phyloP scores from a whole-genome alignment of 2,113 vertebrate species.

The Oryzias celebensis region DNA sequence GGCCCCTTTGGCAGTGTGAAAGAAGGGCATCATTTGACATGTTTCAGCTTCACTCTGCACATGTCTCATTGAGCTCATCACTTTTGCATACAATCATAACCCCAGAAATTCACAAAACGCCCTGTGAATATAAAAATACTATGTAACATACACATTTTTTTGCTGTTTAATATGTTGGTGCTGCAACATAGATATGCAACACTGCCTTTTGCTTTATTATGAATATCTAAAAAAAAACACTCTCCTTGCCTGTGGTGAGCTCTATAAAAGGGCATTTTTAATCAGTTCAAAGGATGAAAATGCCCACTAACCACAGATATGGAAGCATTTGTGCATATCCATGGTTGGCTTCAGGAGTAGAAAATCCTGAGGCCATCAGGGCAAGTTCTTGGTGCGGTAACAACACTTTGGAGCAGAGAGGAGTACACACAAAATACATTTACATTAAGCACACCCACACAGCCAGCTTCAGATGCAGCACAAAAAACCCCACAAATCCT shows the following conservation, averaged over 20 bases:
- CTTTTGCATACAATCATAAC: slow-evolving; percentile 38
- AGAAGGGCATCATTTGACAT: slow-evolving; percentile 45
- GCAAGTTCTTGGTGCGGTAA: slow-evolving; percentile 49
- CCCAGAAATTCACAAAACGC: slow-evolving; percentile 1
- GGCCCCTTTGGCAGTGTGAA: slow-evolving; percentile 29
- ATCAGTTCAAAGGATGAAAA: slow-evolving; percentile 64
- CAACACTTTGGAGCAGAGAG: slow-evolving; percentile 27
- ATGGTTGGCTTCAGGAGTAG: slow-evolving; percentile 71
- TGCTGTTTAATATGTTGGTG: background rate
- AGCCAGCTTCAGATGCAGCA: slow-evolving; percentile 23
- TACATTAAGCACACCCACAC: slow-evolving; percentile 12
- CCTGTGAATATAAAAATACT: background rate
- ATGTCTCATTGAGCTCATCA: slow-evolving; percentile 40
- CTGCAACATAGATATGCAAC: slow-evolving; percentile 2
- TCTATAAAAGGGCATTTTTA: slow-evolving; percentile 73
- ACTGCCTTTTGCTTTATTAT: slow-evolving; percentile 26
- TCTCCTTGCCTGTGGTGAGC: slow-evolving; percentile 46
- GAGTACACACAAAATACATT: slow-evolving; percentile 6
- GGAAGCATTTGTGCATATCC: slow-evolving; percentile 37
- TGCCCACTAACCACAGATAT: slow-evolving; percentile 53
- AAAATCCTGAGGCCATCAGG: slow-evolving; percentile 40
- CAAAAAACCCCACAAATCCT: slow-evolving; percentile 11
- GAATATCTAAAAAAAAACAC: slow-evolving; percentile 34
- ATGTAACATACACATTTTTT: slow-evolving; percentile 1
- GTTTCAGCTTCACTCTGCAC: slow-evolving; percentile 31